Conservation (phyloP, 2,888 invertebrate genomes). For the Cybosia mesomella region DNA sequence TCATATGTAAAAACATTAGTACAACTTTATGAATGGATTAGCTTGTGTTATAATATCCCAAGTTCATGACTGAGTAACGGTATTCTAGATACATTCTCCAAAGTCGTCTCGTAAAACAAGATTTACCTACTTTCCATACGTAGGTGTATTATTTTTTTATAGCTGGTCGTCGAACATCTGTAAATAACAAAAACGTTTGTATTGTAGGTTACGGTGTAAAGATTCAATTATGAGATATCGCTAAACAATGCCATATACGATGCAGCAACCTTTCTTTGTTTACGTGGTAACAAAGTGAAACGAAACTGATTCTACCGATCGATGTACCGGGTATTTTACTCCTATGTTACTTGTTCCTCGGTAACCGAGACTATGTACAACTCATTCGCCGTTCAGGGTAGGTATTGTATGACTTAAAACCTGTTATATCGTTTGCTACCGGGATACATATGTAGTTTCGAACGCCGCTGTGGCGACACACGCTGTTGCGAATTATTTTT, state of each 20-base stretch:
- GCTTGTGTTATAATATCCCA: slow-evolving; percentile 54
- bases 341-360: slow-evolving; percentile 60
- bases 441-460: too few species aligned
- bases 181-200: slow-evolving; percentile 56
- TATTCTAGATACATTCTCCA: slow-evolving; percentile 47
- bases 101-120: slow-evolving; percentile 50
- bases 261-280: slow-evolving; percentile 77
- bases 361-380: slow-evolving; percentile 50
- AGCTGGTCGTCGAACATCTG: slow-evolving; percentile 44
- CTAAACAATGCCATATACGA: slow-evolving; percentile 75
- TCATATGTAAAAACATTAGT: slow-evolving; percentile 60
- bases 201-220: slow-evolving; percentile 71
- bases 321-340: slow-evolving; percentile 55
- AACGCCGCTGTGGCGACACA: too few species aligned
- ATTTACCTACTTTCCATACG: slow-evolving; percentile 53
- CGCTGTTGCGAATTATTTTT: too few species aligned
- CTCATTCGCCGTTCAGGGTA: slow-evolving; percentile 32
- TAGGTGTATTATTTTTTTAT: slow-evolving; percentile 48
- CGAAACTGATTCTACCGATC: slow-evolving; percentile 67
- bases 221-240: slow-evolving; percentile 81
- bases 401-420: slow-evolving; percentile 32
- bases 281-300: slow-evolving; percentile 67
- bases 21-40: slow-evolving; percentile 62
- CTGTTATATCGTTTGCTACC: slow-evolving; percentile 29
- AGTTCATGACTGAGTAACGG: slow-evolving; percentile 55